A percentile compares a stretch with the other conserved stretches of the same genome.
phyloP scores from a whole-genome alignment of 2,113 vertebrate species.

The Percopsis transmontana region DNA sequence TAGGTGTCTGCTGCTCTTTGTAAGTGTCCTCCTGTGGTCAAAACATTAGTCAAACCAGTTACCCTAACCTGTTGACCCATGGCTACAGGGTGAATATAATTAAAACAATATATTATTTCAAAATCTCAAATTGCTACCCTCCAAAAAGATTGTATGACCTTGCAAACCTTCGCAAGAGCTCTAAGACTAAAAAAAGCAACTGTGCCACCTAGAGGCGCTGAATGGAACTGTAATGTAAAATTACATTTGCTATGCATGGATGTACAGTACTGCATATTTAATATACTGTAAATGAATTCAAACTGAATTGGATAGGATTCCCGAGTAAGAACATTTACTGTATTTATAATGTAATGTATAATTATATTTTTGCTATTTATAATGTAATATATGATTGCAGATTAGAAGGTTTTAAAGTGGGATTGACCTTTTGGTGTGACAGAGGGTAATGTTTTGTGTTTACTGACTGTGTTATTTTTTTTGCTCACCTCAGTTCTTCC shows the following conservation, averaged over 20 bases:
- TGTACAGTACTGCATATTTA: neutral
- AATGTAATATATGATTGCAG: no score
- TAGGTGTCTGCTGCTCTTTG: slow-evolving; percentile 90
- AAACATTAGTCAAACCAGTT: no score
- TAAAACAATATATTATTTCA: neutral
- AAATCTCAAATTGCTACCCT: no score
- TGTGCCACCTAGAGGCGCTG: slow-evolving; percentile 16
- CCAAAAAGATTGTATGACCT: neutral
- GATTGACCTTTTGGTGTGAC: no score
- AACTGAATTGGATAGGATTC: neutral
- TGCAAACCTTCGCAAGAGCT: neutral
- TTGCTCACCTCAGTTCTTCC: slow-evolving; percentile 86
- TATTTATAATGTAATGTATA: neutral
- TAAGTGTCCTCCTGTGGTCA: slow-evolving; percentile 73
- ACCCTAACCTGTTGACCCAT: no score
- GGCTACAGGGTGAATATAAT: no score
- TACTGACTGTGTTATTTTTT: neutral
- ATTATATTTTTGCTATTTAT: no score
- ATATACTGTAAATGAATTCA: neutral
- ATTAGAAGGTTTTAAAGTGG: no score
- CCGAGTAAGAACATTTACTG: neutral
- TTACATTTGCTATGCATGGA: neutral
- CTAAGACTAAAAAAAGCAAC: neutral
- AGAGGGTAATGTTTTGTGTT: neutral
- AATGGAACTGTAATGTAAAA: neutral